phyloP scores from a whole-genome alignment of 2,113 vertebrate genomes.

The Pteronura brasiliensis region DNA sequence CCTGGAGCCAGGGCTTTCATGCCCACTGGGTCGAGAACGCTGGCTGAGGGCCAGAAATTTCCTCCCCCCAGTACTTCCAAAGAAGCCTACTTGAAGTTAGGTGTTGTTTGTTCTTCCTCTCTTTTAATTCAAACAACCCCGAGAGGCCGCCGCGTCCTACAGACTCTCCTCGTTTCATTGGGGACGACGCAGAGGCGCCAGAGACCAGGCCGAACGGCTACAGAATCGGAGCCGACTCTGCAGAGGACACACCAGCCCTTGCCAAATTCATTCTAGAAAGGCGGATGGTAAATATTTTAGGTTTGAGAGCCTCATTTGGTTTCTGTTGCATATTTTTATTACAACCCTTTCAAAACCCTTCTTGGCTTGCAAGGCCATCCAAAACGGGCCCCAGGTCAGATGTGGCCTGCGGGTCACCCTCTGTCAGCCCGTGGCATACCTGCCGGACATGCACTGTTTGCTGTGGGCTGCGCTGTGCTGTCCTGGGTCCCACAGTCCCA shows the following conservation, averaged over 20 bases:
- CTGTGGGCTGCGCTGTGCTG: neutral
- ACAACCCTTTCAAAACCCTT: neutral
- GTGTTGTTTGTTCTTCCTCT: neutral
- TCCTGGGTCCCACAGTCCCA: neutral
- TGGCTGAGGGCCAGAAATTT: neutral
- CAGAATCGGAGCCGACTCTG: neutral
- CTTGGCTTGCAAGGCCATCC: neutral
- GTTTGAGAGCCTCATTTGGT: neutral
- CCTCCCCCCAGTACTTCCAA: neutral
- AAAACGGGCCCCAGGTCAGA: neutral
- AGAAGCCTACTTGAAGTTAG: neutral
- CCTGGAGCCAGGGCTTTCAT: neutral
- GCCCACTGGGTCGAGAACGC: constrained; percentile 12
- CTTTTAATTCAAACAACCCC: neutral
- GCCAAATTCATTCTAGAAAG: neutral
- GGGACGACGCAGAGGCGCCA: neutral
- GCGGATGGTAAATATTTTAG: neutral
- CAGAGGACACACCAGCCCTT: neutral
- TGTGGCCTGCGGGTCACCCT: neutral
- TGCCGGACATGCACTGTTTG: neutral
- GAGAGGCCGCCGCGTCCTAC: neutral
- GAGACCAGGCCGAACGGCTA: neutral
- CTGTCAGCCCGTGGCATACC: too few species aligned
- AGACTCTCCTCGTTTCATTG: neutral
- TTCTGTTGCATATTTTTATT: neutral